Evolutionary conservation across 2,797 vertebrate genomes (phyloP).

Genomic region (Microhierax caerulescens): DNA sequence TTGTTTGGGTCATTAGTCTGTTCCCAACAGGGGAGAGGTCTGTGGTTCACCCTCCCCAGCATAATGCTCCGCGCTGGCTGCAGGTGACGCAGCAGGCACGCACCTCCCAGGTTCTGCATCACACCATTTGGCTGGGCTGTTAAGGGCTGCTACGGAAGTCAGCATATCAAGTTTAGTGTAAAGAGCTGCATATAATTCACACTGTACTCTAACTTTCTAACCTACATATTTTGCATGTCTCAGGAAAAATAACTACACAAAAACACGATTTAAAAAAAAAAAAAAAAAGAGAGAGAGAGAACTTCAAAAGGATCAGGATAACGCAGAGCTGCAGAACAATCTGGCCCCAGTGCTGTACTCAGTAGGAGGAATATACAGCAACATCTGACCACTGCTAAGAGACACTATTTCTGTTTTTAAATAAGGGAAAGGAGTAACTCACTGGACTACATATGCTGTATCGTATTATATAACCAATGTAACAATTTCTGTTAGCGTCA

Average conservation of each 20-base stretch:
- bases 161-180: fast-evolving
- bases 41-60: background rate
- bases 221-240: background rate
- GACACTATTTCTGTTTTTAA: background rate
- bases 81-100: background rate
- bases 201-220: background rate
- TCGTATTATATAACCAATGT: background rate
- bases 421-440: background rate
- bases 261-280: background rate
- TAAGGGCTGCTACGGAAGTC: background rate
- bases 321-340: background rate
- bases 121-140: no score
- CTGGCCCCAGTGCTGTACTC: fast-evolving
- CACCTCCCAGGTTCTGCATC: background rate
- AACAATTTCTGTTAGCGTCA: background rate
- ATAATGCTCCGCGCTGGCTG: fast-evolving
- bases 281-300: background rate
- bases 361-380: fast-evolving
- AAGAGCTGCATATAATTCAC: background rate
- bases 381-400: background rate
- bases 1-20: background rate
- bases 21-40: background rate
- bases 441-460: background rate
- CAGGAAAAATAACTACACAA: background rate
- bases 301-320: background rate